Conservation (phyloP, 2,888 invertebrate genomes). For the Calliphora vomitoria region DNA sequence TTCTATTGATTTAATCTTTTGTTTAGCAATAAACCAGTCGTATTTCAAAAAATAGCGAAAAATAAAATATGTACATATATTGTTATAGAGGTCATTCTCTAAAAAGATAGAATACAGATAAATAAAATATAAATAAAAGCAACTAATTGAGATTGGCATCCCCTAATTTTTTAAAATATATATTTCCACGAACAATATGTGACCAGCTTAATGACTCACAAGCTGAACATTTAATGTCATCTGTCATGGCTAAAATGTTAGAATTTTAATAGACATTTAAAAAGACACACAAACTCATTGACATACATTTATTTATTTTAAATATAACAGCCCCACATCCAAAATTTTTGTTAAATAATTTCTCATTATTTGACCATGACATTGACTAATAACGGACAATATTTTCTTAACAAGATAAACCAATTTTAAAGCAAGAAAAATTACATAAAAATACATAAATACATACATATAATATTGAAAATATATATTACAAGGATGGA, state of each 20-base stretch:
- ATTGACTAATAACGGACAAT: slow-evolving; percentile 64
- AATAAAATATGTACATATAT: no score
- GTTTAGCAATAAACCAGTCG: no score
- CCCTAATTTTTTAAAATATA: background rate
- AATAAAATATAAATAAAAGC: background rate
- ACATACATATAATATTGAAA: slow-evolving; percentile 28
- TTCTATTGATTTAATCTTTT: no score
- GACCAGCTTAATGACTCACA: background rate
- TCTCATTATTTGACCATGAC: slow-evolving; percentile 66
- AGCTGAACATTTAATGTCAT: slow-evolving; percentile 12
- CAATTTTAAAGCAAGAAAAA: slow-evolving; percentile 45
- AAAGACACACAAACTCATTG: background rate
- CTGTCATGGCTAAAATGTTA: slow-evolving; percentile 10
- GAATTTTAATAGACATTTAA: slow-evolving; percentile 19
- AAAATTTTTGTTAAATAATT: slow-evolving; percentile 28
- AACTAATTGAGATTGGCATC: slow-evolving; percentile 4
- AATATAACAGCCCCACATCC: background rate
- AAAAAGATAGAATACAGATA: background rate
- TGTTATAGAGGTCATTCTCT: no score
- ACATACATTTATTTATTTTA: background rate
- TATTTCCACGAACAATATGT: background rate
- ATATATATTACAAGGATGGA: background rate
- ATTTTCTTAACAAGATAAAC: slow-evolving; percentile 13
- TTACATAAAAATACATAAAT: slow-evolving; percentile 14
- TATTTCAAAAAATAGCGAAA: no score